Evolutionary conservation across 2,797 vertebrate species (phyloP).

Genomic region (Alauda arvensis): DNA sequence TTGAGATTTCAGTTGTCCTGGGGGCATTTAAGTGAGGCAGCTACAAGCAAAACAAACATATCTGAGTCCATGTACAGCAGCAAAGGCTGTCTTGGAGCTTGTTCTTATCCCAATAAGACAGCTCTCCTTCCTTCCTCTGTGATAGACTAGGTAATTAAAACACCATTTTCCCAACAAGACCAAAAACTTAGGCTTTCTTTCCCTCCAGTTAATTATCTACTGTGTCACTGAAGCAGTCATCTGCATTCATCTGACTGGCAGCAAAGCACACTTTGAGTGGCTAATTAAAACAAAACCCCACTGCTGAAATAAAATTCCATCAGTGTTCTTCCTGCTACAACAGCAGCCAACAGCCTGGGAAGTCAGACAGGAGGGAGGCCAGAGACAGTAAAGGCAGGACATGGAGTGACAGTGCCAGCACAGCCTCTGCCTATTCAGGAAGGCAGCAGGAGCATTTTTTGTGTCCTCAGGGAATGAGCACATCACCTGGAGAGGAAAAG

Average conservation of each 20-base stretch:
- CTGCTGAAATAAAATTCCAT: slow-evolving; percentile 24
- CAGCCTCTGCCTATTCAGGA: not conserved
- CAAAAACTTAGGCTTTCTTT: slow-evolving; percentile 13
- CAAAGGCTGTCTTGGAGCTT: slow-evolving; percentile 2
- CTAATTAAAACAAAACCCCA: slow-evolving; percentile 41
- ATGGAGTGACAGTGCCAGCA: not conserved
- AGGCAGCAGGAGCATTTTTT: not conserved
- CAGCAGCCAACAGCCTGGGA: slow-evolving; percentile 14
- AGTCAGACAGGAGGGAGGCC: not conserved
- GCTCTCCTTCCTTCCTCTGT: slow-evolving; percentile 14
- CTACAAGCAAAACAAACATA: not conserved
- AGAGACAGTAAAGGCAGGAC: not conserved
- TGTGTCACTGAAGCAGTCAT: slow-evolving; percentile 23
- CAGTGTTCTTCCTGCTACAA: not conserved
- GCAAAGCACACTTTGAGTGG: not conserved
- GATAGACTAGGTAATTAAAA: slow-evolving; percentile 37
- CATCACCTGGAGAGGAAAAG: not conserved
- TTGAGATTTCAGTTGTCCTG: not conserved
- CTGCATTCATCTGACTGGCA: slow-evolving; percentile 33
- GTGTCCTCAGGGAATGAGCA: not conserved
- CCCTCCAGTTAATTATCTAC: slow-evolving; percentile 39
- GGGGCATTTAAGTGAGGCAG: not conserved
- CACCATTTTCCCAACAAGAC: slow-evolving; percentile 20
- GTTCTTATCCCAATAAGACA: slow-evolving; percentile 1
- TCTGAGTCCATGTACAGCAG: not conserved